phyloP scores from a whole-genome alignment of 2,888 invertebrate genomes.

The Unio pictorum region DNA sequence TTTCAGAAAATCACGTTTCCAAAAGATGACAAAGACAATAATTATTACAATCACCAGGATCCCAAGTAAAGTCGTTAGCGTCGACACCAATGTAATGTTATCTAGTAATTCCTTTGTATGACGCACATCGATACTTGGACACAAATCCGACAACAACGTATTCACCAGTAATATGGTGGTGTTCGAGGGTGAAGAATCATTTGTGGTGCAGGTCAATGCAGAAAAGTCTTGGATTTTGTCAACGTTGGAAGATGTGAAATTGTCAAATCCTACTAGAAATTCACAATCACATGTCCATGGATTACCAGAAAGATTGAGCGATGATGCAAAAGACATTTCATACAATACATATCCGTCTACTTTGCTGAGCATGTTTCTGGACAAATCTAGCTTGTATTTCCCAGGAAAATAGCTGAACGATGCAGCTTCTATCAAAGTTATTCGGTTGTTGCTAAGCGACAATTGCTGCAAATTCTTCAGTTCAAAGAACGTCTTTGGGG shows the following conservation, averaged over 20 bases:
- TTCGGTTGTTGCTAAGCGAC: too few relatives aligned
- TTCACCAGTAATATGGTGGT: not conserved
- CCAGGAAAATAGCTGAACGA: too few relatives aligned
- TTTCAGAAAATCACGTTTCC: too few relatives aligned
- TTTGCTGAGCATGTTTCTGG: constrained; percentile 29
- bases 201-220: constrained; percentile 5
- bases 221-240: constrained; percentile 5
- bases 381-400: constrained; percentile 6
- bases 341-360: constrained; percentile 26
- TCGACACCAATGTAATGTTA: too few relatives aligned
- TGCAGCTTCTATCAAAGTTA: too few relatives aligned
- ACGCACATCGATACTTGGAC: too few relatives aligned
- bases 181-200: not conserved
- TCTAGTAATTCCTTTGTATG: too few relatives aligned
- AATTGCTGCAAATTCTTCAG: constrained; percentile 29
- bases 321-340: constrained; percentile 15
- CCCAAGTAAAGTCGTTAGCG: too few relatives aligned
- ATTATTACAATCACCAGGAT: too few relatives aligned
- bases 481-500: constrained; percentile 34
- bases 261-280: constrained; percentile 8
- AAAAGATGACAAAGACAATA: too few relatives aligned
- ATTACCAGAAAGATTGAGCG: constrained; percentile 31
- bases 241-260: constrained; percentile 2
- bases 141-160: constrained; percentile 10
- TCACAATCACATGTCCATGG: constrained; percentile 36